A percentile compares a stretch with the other conserved stretches of the same genome.
phyloP scores from a whole-genome alignment of 2,113 vertebrate species.

The Athene noctua region DNA sequence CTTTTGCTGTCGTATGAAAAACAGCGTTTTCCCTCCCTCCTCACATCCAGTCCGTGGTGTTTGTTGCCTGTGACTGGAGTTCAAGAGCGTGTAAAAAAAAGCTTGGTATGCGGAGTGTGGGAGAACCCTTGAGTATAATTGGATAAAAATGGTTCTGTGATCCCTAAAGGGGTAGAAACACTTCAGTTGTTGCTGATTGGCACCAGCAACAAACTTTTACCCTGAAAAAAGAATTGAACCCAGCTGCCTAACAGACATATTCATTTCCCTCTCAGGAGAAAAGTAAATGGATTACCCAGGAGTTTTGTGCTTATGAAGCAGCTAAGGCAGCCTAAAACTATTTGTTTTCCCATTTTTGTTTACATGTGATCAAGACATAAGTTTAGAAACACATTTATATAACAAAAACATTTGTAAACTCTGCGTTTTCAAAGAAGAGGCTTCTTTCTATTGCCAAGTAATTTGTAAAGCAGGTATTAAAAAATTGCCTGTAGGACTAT shows the following conservation, averaged over 20 bases:
- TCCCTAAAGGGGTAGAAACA: not conserved
- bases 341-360: conserved; percentile 18
- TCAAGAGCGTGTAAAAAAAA: not conserved
- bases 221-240: not conserved
- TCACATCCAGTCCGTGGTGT: rapidly evolving
- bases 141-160: conserved; percentile 26
- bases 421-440: not conserved
- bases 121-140: not conserved
- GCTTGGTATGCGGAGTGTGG: not conserved
- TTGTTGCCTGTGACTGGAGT: not conserved
- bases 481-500: not conserved
- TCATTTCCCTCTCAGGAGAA: conserved; percentile 33
- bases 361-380: not conserved
- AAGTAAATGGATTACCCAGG: conserved; percentile 29
- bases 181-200: conserved; percentile 2
- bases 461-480: not conserved
- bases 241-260: conserved; percentile 27
- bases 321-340: not conserved
- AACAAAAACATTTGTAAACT: not conserved
- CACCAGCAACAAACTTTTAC: conserved; percentile 23
- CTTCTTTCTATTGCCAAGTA: not conserved
- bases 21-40: not conserved
- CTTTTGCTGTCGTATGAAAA: not conserved
- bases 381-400: not conserved
- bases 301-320: conserved; percentile 55